phyloP scores from a whole-genome alignment of 2,113 vertebrate genomes.

The Cynopterus brachyotis region DNA sequence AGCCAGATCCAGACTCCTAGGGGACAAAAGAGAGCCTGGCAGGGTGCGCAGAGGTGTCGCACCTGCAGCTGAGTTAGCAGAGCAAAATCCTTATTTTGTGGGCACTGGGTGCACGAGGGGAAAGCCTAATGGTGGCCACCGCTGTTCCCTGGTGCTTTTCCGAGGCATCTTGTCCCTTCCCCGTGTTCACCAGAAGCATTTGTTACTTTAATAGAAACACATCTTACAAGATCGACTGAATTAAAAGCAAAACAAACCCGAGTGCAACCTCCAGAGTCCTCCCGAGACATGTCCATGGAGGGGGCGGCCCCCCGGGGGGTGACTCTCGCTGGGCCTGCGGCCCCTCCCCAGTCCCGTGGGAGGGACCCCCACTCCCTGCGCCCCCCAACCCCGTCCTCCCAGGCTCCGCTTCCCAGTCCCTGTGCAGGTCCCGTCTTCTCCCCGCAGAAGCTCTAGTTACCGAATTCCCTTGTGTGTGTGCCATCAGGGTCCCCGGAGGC shows the following conservation, averaged over 20 bases:
- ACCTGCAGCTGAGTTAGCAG: neutral
- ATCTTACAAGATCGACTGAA: neutral
- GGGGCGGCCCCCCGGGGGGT: too few species aligned
- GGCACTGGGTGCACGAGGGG: accelerated
- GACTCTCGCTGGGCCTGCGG: neutral
- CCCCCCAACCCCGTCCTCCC: neutral
- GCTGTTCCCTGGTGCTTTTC: neutral
- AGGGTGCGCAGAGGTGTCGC: neutral
- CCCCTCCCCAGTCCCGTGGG: accelerated
- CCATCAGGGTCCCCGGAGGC: neutral
- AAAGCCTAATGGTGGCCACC: neutral
- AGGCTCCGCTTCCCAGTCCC: neutral
- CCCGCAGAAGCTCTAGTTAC: neutral
- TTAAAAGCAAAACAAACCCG: neutral
- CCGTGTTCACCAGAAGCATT: neutral
- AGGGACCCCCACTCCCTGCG: too few species aligned
- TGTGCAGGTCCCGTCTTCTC: neutral
- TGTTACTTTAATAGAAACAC: neutral
- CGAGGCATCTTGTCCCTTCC: neutral
- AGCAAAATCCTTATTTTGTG: neutral
- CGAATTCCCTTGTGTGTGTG: neutral
- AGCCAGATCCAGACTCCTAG: neutral
- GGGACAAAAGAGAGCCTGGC: too few species aligned
- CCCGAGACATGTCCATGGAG: neutral
- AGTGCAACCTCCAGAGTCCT: neutral